phyloP scores from a whole-genome alignment of 2,113 vertebrate species.

The Austrofundulus limnaeus region DNA sequence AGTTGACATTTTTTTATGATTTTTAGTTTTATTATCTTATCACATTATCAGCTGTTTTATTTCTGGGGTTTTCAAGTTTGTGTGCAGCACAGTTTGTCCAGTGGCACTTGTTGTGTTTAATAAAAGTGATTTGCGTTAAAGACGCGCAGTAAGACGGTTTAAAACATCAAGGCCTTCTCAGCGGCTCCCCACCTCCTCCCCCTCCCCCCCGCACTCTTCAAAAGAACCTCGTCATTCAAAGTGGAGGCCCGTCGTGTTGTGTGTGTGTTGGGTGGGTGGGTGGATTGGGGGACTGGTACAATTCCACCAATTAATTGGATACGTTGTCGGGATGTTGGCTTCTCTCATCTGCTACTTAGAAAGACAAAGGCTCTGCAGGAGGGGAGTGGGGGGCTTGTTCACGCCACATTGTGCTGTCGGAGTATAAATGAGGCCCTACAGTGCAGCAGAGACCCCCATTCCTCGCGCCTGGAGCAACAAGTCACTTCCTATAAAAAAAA shows the following conservation, averaged over 20 bases:
- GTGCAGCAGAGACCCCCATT: conserved; percentile 40
- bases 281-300: too few species aligned
- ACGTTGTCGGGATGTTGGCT: conserved; percentile 78
- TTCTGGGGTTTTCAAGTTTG: too few species aligned
- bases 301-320: conserved; percentile 31
- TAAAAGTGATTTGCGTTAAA: conserved; percentile 70
- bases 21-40: too few species aligned
- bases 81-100: too few species aligned
- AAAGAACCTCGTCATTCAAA: conserved; percentile 79
- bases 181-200: conserved; percentile 65
- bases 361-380: conserved; percentile 69
- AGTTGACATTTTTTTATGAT: too few species aligned
- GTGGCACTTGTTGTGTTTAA: too few species aligned
- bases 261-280: conserved; percentile 51
- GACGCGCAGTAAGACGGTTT: conserved; percentile 76
- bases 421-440: conserved; percentile 69
- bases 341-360: conserved; percentile 80
- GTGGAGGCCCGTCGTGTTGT: too few species aligned
- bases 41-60: too few species aligned
- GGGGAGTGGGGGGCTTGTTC: conserved; percentile 70
- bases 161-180: conserved; percentile 80
- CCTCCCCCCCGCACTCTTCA: conserved; percentile 65
- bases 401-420: conserved; percentile 70
- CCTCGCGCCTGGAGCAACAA: conserved; percentile 2
- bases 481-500: too few species aligned